These are phyloP conservation scores for Ditula angustiorana DNA, from an alignment of 2,888 invertebrate species.

Conservation along the genomic window DNA sequence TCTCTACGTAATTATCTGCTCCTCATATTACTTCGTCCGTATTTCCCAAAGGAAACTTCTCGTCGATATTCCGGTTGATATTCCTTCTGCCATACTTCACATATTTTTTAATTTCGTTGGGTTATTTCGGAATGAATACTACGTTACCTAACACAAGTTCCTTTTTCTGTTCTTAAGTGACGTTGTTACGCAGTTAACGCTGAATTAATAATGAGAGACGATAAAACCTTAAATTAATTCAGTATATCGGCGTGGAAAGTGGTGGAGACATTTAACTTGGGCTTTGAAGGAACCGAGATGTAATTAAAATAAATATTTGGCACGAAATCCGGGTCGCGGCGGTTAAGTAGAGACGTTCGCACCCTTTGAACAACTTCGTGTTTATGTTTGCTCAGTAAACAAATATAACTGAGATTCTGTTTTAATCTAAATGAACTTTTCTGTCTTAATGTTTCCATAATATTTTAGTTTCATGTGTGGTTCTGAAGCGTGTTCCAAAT, in stretches of 20 bases:
- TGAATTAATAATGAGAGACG: slow-evolving; percentile 38
- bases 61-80: slow-evolving; percentile 56
- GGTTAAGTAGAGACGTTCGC: slow-evolving; percentile 81
- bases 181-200: slow-evolving; percentile 29
- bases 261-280: slow-evolving; percentile 69
- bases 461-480: background rate
- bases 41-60: slow-evolving; percentile 61
- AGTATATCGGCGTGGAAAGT: slow-evolving; percentile 63
- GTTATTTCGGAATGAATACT: slow-evolving; percentile 44
- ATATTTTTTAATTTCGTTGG: slow-evolving; percentile 51
- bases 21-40: slow-evolving; percentile 59
- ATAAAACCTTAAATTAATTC: slow-evolving; percentile 55
- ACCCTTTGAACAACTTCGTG: slow-evolving; percentile 83
- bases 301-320: slow-evolving; percentile 85
- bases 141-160: slow-evolving; percentile 35
- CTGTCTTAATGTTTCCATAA: slow-evolving; percentile 2
- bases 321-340: slow-evolving; percentile 78
- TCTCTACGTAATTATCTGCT: slow-evolving; percentile 63
- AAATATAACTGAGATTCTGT: slow-evolving; percentile 77
- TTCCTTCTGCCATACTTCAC: slow-evolving; percentile 49
- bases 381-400: slow-evolving; percentile 83
- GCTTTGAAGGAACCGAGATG: slow-evolving; percentile 74
- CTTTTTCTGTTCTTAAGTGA: slow-evolving; percentile 21
- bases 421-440: slow-evolving; percentile 61
- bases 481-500: background rate